phyloP scores from a whole-genome alignment of 2,888 invertebrate genomes.

The Lumbricus terrestris region DNA sequence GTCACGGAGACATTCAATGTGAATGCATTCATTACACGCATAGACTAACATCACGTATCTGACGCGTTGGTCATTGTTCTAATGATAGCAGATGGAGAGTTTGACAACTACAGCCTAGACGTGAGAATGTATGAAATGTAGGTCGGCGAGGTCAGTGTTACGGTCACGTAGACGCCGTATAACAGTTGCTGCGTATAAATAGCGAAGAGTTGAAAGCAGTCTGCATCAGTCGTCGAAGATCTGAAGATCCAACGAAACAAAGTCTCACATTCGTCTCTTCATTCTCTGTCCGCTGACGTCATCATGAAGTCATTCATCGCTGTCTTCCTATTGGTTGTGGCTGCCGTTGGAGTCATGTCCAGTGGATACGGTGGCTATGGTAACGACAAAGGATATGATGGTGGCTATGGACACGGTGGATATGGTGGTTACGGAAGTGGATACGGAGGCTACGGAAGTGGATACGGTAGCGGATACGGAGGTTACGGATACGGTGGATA shows the following conservation, averaged over 20 bases:
- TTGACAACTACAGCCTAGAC: background rate
- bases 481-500: background rate
- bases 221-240: constrained; percentile 3
- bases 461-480: background rate
- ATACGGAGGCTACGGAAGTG: background rate
- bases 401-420: background rate
- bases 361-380: background rate
- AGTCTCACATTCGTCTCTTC: background rate
- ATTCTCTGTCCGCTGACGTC: background rate
- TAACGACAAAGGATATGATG: background rate
- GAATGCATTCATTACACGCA: background rate
- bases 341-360: background rate
- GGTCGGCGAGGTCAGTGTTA: background rate
- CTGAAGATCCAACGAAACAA: background rate
- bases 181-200: background rate
- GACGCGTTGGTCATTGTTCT: background rate
- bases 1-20: background rate
- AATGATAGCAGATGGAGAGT: background rate
- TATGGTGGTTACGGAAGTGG: background rate
- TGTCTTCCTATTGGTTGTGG: background rate
- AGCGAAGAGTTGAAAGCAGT: background rate
- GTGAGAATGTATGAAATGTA: no score
- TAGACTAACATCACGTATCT: background rate
- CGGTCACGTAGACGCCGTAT: background rate
- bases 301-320: constrained; percentile 3